Conservation (phyloP, 2,113 vertebrate species). For the Toxotes jaculatrix region DNA sequence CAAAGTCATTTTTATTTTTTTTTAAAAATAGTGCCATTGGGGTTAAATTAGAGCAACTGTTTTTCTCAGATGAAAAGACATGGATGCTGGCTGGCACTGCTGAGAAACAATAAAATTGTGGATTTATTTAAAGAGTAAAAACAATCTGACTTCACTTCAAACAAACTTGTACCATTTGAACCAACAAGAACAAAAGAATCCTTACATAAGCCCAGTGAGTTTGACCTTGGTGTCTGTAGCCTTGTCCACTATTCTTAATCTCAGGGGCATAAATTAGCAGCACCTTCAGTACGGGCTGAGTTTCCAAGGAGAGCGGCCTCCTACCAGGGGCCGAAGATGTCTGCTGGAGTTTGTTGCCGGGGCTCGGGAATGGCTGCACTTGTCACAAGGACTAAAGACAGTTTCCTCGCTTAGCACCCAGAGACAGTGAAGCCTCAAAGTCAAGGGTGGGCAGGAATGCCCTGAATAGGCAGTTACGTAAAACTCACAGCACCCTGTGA, state of each 20-base stretch:
- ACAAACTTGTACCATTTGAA: slow-evolving; percentile 43
- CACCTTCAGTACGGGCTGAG: slow-evolving; percentile 64
- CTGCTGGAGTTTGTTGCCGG: slow-evolving; percentile 68
- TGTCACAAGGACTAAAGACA: slow-evolving; percentile 78
- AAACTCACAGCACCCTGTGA: slow-evolving; percentile 72
- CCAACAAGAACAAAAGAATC: slow-evolving; percentile 60
- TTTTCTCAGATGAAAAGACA: slow-evolving; percentile 31
- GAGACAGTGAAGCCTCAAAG: slow-evolving; percentile 79
- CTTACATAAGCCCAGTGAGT: slow-evolving; percentile 61
- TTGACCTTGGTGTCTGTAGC: slow-evolving; percentile 69
- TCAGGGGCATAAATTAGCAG: slow-evolving; percentile 78
- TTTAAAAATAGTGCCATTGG: slow-evolving; percentile 14
- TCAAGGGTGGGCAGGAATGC: slow-evolving; percentile 80
- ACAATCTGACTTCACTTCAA: slow-evolving; percentile 28
- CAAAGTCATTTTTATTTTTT: slow-evolving; percentile 20
- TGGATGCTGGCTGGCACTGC: slow-evolving; percentile 9
- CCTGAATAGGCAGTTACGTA: slow-evolving; percentile 80
- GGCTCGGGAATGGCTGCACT: slow-evolving; percentile 70
- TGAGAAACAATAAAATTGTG: slow-evolving; percentile 20
- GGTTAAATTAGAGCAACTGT: slow-evolving; percentile 46
- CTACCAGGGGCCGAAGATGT: slow-evolving; percentile 47
- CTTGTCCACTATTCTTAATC: slow-evolving; percentile 68
- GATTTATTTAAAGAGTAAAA: slow-evolving; percentile 38
- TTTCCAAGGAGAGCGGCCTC: slow-evolving; percentile 65
- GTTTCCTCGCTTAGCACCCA: slow-evolving; percentile 66